Conservation (phyloP, 2,888 invertebrate genomes). For the Mamestra brassicae region DNA sequence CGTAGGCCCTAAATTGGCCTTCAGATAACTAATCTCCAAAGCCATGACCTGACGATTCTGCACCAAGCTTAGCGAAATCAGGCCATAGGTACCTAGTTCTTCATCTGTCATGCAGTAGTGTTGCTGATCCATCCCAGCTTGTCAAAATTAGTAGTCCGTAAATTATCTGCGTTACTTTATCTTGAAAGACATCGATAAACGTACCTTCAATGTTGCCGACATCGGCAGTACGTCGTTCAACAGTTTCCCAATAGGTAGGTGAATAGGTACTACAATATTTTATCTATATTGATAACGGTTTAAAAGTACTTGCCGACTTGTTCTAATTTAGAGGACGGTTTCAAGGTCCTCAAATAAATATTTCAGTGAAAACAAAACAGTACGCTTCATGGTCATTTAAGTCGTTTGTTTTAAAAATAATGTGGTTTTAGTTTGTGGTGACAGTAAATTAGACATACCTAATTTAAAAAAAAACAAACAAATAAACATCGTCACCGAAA, state of each 20-base stretch:
- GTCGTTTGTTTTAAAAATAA: background rate
- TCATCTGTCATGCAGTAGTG: background rate
- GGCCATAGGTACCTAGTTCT: background rate
- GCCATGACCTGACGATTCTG: background rate
- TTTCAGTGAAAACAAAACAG: background rate
- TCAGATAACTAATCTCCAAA: background rate
- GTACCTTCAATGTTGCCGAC: conserved; percentile 33
- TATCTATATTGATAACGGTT: conserved; percentile 48
- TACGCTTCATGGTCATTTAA: background rate
- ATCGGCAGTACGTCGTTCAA: background rate
- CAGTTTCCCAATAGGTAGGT: conserved; percentile 46
- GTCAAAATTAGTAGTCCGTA: conserved; percentile 11
- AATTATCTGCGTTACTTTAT: conserved; percentile 33
- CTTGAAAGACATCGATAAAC: conserved; percentile 35
- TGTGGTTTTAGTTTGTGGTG: background rate
- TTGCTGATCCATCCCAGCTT: conserved; percentile 4
- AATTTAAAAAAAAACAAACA: too few species aligned
- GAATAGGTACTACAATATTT: conserved; percentile 1
- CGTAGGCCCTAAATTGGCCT: too few species aligned
- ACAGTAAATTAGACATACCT: too few species aligned
- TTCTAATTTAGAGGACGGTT: conserved; percentile 40
- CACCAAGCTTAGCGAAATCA: background rate
- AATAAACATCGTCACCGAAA: background rate
- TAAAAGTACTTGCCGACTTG: conserved; percentile 33
- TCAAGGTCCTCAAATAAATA: conserved; percentile 39